Base-by-base conservation (phyloP, 2,113 vertebrate species). In the Tragelaphus buxtoni region DNA sequence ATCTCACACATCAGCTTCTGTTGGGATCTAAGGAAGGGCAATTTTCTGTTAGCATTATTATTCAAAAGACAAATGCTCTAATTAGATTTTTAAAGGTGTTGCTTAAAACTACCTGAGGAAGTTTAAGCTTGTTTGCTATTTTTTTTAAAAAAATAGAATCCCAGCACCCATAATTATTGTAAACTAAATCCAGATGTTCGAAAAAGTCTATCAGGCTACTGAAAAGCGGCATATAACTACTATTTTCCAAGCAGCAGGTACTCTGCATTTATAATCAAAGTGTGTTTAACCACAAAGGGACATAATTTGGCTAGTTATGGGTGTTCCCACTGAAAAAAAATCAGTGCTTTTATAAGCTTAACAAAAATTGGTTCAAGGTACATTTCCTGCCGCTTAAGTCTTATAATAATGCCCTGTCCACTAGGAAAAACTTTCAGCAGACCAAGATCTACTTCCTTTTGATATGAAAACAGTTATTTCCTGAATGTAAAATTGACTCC, bases 61-160 rank as follows among this genome's bases (percentile, higher is more conserved):
- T 92, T 96, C 91, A 93, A 74, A 92, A 94, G 96, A 93, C 69
- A 94, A 88, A 96, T 42, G 55, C 22, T 49, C 42, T 93, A 94
- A 97, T 94, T 95, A 86, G 72, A 93, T 87, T 93, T 93, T 95
- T 79, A 88, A 96, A 93, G 82, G 58, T 92, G 45, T 83, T 94
- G 79, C 30, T 74, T 39, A 74, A 74, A 74, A 74, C 39, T 97
- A 90, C 86, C 81, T 93, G 89, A 86, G n/a, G 55, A 97, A 56
- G 42, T 65, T 91, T 94, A 96, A 88, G 35, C 17, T 74, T 89
- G 69, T 93, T 91, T 90, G 79, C 42, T 42, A 42, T 42, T 42
- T 42, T 42, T 42, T 42, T 42, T 42, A 39, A 39, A 92, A 32
- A 88, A 97, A 56, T 80, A 88, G 53, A 88, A 39, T 9, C 61